Evolutionary conservation across 2,797 vertebrate species (phyloP).

Genomic region (Aphelocoma californica): DNA sequence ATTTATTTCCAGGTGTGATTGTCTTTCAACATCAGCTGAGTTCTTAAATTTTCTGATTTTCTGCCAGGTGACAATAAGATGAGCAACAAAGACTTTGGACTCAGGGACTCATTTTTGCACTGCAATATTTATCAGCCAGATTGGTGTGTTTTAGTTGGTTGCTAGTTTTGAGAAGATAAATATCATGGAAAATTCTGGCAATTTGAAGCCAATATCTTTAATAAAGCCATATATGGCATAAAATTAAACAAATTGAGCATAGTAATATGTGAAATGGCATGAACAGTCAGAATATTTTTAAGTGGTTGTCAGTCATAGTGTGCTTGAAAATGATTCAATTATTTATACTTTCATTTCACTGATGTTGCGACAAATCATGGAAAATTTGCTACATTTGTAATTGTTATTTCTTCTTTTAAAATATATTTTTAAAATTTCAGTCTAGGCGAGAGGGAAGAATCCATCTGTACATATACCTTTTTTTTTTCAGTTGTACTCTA

Average conservation of each 20-base stretch:
- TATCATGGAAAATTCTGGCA: neutral
- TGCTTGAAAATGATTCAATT: neutral
- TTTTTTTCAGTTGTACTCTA: neutral
- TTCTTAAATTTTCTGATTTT: neutral
- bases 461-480: neutral
- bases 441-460: neutral
- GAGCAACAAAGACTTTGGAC: neutral
- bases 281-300: neutral
- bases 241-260: neutral
- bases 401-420: neutral
- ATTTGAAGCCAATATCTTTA: neutral
- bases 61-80: neutral
- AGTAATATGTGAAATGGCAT: neutral
- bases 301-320: neutral
- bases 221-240: neutral
- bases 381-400: neutral
- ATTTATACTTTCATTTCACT: neutral
- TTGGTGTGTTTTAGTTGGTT: neutral
- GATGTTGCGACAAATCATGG: neutral
- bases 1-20: neutral
- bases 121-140: neutral
- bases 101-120: neutral
- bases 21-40: neutral
- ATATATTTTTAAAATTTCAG: neutral
- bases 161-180: neutral